Conservation (phyloP, 2,113 vertebrate species). For the Oreochromis niloticus region DNA sequence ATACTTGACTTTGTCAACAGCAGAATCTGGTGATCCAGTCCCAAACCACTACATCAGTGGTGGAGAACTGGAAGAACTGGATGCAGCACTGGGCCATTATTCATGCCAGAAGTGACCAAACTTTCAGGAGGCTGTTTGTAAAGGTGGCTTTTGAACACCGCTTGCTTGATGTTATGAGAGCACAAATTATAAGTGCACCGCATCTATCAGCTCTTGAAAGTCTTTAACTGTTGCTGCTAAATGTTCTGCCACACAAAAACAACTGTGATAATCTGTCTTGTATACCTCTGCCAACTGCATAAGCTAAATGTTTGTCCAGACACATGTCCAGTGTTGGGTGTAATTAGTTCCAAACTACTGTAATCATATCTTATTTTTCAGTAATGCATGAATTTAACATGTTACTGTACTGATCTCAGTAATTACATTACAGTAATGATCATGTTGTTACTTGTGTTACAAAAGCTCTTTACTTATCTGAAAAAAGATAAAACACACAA, state of each 20-base stretch:
- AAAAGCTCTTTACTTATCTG: not conserved
- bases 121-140: not conserved
- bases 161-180: not conserved
- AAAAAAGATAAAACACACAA: not conserved
- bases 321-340: not conserved
- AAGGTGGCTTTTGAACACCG: too few relatives aligned
- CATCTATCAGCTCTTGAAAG: not conserved
- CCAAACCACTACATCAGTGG: not conserved
- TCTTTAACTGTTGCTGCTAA: not conserved
- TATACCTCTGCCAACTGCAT: not conserved
- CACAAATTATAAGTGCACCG: fast-evolving
- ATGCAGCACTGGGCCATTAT: not conserved
- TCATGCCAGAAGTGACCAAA: not conserved
- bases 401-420: not conserved
- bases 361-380: too few relatives aligned
- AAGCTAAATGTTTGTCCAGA: not conserved
- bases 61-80: not conserved
- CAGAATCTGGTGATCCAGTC: not conserved
- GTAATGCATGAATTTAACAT: not conserved
- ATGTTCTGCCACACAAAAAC: not conserved
- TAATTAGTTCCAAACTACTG: too few relatives aligned
- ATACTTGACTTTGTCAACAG: not conserved
- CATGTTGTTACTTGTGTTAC: not conserved
- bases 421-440: not conserved
- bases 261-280: not conserved